Evolutionary conservation across 2,113 vertebrate genomes (phyloP).

Genomic region (Chloropsis cyanopogon): DNA sequence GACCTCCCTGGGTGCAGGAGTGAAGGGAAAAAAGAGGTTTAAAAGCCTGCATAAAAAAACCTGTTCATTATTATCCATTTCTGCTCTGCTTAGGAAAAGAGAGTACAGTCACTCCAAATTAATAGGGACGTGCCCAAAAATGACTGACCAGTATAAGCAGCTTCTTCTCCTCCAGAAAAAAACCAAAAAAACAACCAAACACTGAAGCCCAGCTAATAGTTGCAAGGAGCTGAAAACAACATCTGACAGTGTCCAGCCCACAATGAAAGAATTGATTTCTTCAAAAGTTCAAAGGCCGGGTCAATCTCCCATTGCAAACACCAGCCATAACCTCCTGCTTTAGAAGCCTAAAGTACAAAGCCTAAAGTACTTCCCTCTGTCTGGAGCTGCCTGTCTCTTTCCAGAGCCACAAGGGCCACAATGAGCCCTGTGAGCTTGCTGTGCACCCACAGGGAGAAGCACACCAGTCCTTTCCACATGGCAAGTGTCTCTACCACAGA

Average conservation of each 20-base stretch:
- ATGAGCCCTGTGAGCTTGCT: background rate
- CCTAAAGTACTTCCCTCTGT: background rate
- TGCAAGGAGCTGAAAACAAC: background rate
- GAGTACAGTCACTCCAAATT: background rate
- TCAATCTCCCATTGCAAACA: background rate
- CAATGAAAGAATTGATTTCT: background rate
- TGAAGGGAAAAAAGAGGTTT: background rate
- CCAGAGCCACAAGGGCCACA: background rate
- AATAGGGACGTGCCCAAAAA: background rate
- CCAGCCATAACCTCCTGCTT: background rate
- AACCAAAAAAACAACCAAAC: background rate
- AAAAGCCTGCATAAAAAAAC: background rate
- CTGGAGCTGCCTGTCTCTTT: background rate
- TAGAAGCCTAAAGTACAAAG: background rate
- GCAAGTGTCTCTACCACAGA: fast-evolving
- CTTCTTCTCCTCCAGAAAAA: background rate
- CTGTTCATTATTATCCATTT: background rate
- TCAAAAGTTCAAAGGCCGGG: background rate
- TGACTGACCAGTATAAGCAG: background rate
- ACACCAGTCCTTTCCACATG: background rate
- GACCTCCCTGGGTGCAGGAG: background rate
- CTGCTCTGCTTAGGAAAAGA: background rate
- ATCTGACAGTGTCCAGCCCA: background rate
- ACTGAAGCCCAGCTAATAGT: background rate
- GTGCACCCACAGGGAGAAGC: fast-evolving